Base-by-base conservation (phyloP, 2,888 invertebrate species). In the Argynnis bischoffii region DNA sequence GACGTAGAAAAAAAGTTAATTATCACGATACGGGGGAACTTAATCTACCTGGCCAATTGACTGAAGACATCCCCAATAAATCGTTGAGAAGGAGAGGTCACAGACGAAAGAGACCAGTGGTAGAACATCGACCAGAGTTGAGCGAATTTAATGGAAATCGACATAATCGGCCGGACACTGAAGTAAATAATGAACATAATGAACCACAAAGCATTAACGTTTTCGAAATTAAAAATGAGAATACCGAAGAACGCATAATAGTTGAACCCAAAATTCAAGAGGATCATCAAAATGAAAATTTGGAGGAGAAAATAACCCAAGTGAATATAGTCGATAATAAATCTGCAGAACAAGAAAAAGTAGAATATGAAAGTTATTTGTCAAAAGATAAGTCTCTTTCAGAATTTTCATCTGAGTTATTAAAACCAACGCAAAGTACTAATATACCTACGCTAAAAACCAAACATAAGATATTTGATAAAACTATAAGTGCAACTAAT, bases 1-100 rank as follows among this genome's bases (percentile, higher is more conserved):
- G 86, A 77, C 81, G 88, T 71, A 80, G 88, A 55, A 89, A 85
- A 69, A 87, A 85, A 76, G 80, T 80, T n/a, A 86, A 84, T 48
- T 63, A 69, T 56, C 56, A 66, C 26, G 63, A 71, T 54, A 18
- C 67, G 41, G 66, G 63, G 41, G 73, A 70, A 15, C 26, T 69
- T 51, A 74, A 67, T 59, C 85, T 77, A 74, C 81, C 77, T 67
- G 85, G 79, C 80, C 77, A 88, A 75, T 92, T 90, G 78, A 83
- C 84, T 11, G 90, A 90, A 68, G 87, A 92, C 6, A 78, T 84
- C 14, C 79, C 84, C 54, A 88, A 89, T 56, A 64, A 84, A 74
- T 86, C 88, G 18, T 63, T 82, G n/a, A 80, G 88, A 75, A 85
- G 89, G 76, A 80, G 88, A 77, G 84, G 83, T 2, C 81, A 82